Evolutionary conservation across 2,888 invertebrate genomes (phyloP).

Genomic region (Lumbricus terrestris): DNA sequence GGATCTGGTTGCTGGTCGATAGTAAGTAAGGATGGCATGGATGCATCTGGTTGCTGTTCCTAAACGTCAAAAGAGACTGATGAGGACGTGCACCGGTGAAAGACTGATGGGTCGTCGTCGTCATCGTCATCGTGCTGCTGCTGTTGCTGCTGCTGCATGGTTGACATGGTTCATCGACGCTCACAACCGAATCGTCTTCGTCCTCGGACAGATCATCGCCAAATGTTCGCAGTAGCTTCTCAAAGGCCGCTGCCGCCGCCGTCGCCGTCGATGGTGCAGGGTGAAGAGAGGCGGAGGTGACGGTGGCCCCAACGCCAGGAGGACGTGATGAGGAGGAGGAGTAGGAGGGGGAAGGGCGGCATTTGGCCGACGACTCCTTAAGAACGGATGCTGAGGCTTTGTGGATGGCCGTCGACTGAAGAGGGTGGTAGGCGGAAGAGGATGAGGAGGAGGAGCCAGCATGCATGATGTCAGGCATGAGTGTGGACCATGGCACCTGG

Average conservation of each 20-base stretch:
- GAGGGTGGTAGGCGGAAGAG: background rate
- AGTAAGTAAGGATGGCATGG: background rate
- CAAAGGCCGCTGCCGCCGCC: background rate
- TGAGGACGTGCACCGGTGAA: background rate
- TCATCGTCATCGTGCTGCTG: no score
- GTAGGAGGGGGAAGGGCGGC: background rate
- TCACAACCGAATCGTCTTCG: slow-evolving; percentile 17
- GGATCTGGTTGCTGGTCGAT: background rate
- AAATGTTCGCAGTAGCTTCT: slow-evolving; percentile 17
- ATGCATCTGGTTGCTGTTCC: background rate
- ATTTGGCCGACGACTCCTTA: background rate
- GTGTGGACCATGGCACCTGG: slow-evolving; percentile 7
- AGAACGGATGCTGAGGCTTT: background rate
- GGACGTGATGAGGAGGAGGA: no score
- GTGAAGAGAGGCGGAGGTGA: no score
- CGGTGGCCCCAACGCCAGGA: no score
- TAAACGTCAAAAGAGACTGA: background rate
- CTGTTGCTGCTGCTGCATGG: no score
- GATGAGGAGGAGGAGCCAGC: background rate
- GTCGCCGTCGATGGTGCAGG: no score
- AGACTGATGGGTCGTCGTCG: background rate
- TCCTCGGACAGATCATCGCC: slow-evolving; percentile 22
- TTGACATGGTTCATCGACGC: slow-evolving; percentile 22
- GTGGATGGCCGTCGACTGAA: background rate
- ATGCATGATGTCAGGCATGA: background rate